Conservation (phyloP, 2,888 invertebrate genomes). For the Palloptera scutellata region DNA sequence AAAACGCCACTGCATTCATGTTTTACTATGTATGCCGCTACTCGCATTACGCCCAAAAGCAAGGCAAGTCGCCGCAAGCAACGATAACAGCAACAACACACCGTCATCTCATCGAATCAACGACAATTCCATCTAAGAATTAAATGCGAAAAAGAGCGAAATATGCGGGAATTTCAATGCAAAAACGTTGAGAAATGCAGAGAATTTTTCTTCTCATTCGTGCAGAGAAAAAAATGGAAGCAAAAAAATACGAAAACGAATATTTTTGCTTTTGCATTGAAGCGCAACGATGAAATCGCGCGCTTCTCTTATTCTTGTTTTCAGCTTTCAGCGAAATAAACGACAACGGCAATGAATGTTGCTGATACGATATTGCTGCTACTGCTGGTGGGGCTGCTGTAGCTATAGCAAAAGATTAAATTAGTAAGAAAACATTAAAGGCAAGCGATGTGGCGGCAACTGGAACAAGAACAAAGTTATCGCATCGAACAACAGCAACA, state of each 20-base stretch:
- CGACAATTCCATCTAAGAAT: background rate
- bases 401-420: slow-evolving; percentile 22
- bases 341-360: slow-evolving; percentile 20
- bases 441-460: slow-evolving; percentile 37
- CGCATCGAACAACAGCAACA: slow-evolving; percentile 30
- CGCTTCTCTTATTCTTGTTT: too few relatives aligned
- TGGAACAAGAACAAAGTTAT: slow-evolving; percentile 43
- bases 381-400: too few relatives aligned
- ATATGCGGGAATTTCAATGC: slow-evolving; percentile 27
- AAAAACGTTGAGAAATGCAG: slow-evolving; percentile 24
- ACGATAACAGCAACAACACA: too few relatives aligned
- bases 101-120: too few relatives aligned
- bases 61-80: too few relatives aligned
- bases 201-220: slow-evolving; percentile 9
- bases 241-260: slow-evolving; percentile 20
- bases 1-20: too few relatives aligned
- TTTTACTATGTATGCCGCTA: too few relatives aligned
- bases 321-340: slow-evolving; percentile 19
- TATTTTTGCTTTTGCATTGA: background rate
- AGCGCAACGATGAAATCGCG: slow-evolving; percentile 13
- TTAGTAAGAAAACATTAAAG: slow-evolving; percentile 9
- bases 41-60: too few relatives aligned
- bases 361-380: background rate
- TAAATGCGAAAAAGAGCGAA: slow-evolving; percentile 20
- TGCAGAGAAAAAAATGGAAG: slow-evolving; percentile 1